Percentiles rank a stretch among this genome's conserved stretches.
Evolutionary conservation across 2,113 vertebrate genomes (phyloP).

Genomic region (Siniperca chuatsi): DNA sequence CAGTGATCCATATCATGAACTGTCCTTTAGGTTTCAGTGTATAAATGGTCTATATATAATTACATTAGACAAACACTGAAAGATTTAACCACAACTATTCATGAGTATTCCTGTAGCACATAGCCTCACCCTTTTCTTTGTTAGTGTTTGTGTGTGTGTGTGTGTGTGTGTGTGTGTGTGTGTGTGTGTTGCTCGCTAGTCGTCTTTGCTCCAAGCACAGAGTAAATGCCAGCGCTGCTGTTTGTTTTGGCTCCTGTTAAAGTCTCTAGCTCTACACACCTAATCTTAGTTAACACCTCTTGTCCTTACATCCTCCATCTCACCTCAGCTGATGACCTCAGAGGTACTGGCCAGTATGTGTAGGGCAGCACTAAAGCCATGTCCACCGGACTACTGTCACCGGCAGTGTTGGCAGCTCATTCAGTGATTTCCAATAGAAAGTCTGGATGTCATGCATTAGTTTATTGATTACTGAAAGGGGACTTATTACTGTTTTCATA

Average conservation of each 20-base stretch:
- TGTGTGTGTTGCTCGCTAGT: constrained; percentile 24
- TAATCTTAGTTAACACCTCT: constrained; percentile 51
- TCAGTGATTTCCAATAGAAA: background rate
- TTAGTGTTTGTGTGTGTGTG: constrained; percentile 18
- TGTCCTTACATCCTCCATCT: constrained; percentile 27
- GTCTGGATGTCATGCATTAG: background rate
- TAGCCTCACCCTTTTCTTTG: constrained; percentile 58
- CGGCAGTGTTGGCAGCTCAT: background rate
- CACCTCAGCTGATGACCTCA: constrained; percentile 35
- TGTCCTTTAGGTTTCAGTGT: background rate
- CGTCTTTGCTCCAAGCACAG: constrained; percentile 45
- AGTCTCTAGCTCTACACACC: constrained; percentile 16
- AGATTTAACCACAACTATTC: constrained; percentile 43
- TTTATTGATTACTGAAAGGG: background rate
- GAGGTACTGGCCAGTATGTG: background rate
- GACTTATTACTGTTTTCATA: background rate
- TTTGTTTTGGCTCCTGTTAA: constrained; percentile 71
- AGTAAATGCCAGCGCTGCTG: constrained; percentile 71
- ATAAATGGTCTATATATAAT: constrained; percentile 31
- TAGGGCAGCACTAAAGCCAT: background rate
- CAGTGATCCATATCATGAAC: background rate
- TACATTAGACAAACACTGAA: constrained; percentile 17
- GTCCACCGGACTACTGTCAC: background rate
- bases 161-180: constrained; percentile 27
- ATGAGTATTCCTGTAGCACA: constrained; percentile 12